Percentiles rank a stretch among this genome's conserved stretches.
Conservation (phyloP, 1,140 invertebrate genomes). For the Cherax quadricarinatus region DNA sequence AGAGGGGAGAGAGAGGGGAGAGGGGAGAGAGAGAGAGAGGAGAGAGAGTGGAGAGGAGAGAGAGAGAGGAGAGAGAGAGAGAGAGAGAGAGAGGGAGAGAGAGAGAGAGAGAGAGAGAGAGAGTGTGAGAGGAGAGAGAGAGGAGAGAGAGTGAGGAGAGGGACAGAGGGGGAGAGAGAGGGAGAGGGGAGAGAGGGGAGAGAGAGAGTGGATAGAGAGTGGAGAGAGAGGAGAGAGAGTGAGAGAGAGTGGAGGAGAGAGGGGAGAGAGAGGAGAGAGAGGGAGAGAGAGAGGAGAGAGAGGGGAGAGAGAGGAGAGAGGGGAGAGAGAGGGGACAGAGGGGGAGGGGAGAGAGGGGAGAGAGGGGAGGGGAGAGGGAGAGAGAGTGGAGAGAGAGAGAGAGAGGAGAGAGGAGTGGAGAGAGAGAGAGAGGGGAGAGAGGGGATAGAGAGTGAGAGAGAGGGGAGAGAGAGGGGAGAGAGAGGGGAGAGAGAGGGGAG, state of each 20-base stretch:
- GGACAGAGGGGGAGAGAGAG: too few species aligned
- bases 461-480: not conserved
- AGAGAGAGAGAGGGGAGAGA: not conserved
- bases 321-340: too few species aligned
- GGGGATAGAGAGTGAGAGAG: not conserved
- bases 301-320: not conserved
- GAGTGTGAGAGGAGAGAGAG: too few species aligned
- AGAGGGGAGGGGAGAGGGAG: not conserved
- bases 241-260: not conserved
- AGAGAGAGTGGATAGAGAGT: too few species aligned
- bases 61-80: not conserved
- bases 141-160: not conserved
- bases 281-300: too few species aligned
- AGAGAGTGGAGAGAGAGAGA: not conserved
- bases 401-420: not conserved
- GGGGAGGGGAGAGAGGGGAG: conserved; percentile 3
- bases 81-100: conserved; percentile 5
- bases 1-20: not conserved
- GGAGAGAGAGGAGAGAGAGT: not conserved
- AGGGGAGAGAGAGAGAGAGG: conserved; percentile 1
- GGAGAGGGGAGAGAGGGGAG: conserved; percentile 3
- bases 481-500: not conserved
- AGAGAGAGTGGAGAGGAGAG: not conserved
- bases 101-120: too few species aligned
- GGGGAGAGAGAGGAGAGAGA: not conserved